Evolutionary conservation across 2,888 invertebrate genomes (phyloP).

Genomic region (Nymphalis polychloros): DNA sequence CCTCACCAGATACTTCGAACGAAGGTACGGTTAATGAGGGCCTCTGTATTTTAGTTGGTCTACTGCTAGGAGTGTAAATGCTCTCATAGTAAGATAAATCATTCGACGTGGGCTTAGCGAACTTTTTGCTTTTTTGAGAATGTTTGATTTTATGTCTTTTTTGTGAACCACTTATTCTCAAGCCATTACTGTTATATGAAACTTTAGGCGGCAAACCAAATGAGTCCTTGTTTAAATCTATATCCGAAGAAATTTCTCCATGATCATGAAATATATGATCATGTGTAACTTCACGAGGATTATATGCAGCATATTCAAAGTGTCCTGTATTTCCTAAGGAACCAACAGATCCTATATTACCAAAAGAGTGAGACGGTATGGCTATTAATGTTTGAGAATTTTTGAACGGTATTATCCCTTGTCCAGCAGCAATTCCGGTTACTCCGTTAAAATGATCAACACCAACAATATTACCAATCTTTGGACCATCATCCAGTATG

Average conservation of each 20-base stretch:
- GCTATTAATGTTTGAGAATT: conserved; percentile 57
- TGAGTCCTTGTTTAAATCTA: conserved; percentile 62
- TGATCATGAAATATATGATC: conserved; percentile 78
- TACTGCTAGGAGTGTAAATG: conserved; percentile 57
- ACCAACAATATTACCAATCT: conserved; percentile 51
- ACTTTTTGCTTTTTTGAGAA: conserved; percentile 55
- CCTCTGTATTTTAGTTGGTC: conserved; percentile 52
- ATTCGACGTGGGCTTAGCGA: conserved; percentile 50
- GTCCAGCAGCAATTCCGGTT: conserved; percentile 51
- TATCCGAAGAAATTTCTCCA: conserved; percentile 67
- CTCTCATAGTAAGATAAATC: conserved; percentile 74
- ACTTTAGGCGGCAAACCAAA: conserved; percentile 62
- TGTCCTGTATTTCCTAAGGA: conserved; percentile 65
- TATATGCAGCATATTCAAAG: conserved; percentile 71
- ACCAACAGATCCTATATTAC: conserved; percentile 56
- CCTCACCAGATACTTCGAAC: conserved; percentile 47
- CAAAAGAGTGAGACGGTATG: conserved; percentile 54
- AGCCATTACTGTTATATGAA: conserved; percentile 67
- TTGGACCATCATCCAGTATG: conserved; percentile 61
- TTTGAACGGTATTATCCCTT: conserved; percentile 59
- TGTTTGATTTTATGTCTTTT: conserved; percentile 58
- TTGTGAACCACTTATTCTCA: conserved; percentile 52
- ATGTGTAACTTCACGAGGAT: conserved; percentile 76
- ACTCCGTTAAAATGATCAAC: conserved; percentile 57
- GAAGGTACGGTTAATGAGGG: conserved; percentile 48